Base-by-base conservation (phyloP, 2,797 vertebrate species). In the Pseudochaenichthys georgianus region DNA sequence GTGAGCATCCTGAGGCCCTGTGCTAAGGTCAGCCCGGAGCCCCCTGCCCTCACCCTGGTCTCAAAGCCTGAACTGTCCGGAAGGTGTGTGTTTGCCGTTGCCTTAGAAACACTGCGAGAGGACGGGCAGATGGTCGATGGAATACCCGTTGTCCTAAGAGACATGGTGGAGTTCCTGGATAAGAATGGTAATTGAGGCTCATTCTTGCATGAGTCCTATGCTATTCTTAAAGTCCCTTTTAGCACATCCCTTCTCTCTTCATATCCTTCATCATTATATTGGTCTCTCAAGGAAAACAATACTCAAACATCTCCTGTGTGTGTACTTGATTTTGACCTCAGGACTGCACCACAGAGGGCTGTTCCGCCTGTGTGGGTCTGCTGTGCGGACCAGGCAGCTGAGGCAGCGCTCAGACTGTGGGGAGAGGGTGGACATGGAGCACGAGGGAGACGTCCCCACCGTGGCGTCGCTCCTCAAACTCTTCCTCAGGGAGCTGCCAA, bases 401-500 rank as follows among this genome's bases (percentile, higher is more conserved):
- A 96, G 92, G 77, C 74, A 89, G 87, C 92, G 90, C 52, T 96
- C 95, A 86, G 94, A 96, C 71, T 19, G 47, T 19, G 95, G 95
- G 17, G 93, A 95, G 75, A 65, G 69, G 59, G 88, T 96, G 73
- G 92, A 95, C 54, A 88, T 96, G 63, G 55, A 90, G 64, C 79
- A 67, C 0, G 94, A 93, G 51, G 93, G 87, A 34, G 95, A 96
- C 47, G 85, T 96, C 61, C 84, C 93, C 64, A 95, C 93, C 10
- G 93, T 95, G 55, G 95, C 95, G n/a, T 94, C 95, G 3, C 93
- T 97, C 19, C 91, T 97, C 48, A 97, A 97, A 85, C 93, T 95
- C 38, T 97, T 96, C 86, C 77, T 97, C 38, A 92, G 95, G 70
- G 96, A 96, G 77, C 86, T 97, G 13, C 96, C 96, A 9, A 85